These are phyloP conservation scores for Syngnathus rostellatus DNA, from an alignment of 2,797 vertebrate genomes.

Conservation along the genomic window DNA sequence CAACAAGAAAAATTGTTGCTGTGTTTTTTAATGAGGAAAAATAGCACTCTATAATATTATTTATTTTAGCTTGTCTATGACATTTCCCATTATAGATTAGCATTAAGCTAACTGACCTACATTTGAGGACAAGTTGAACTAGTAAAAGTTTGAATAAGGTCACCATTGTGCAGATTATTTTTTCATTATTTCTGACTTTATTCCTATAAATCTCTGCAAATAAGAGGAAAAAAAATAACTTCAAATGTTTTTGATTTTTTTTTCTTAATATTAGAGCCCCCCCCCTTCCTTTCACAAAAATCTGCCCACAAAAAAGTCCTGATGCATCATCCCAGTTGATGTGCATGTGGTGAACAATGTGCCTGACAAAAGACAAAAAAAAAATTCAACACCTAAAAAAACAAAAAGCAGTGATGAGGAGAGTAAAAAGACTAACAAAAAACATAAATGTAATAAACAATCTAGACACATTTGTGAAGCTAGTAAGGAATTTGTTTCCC, in stretches of 20 bases:
- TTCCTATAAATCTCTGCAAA: no score
- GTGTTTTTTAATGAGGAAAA: no score
- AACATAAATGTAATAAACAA: not conserved
- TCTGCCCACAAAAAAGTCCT: not conserved
- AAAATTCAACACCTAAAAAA: not conserved
- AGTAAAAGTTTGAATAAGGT: no score
- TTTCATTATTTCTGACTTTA: no score
- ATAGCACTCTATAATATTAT: no score
- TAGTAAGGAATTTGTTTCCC: not conserved
- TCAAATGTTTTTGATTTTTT: not conserved
- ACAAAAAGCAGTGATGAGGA: not conserved
- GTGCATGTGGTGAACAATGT: not conserved
- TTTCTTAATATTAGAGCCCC: not conserved
- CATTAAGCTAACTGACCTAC: no score
- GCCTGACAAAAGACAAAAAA: not conserved
- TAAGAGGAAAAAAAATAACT: not conserved
- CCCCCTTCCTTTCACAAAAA: not conserved
- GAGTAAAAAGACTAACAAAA: not conserved
- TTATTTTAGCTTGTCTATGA: no score
- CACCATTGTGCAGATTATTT: no score
- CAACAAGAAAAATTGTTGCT: no score
- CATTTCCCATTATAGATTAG: no score
- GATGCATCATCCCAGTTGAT: no score
- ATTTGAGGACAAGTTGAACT: no score
- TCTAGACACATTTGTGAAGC: not conserved